A percentile compares a stretch with the other conserved stretches of the same genome.
Conservation (phyloP, 2,888 invertebrate species). For the Zonitis immaculata region DNA sequence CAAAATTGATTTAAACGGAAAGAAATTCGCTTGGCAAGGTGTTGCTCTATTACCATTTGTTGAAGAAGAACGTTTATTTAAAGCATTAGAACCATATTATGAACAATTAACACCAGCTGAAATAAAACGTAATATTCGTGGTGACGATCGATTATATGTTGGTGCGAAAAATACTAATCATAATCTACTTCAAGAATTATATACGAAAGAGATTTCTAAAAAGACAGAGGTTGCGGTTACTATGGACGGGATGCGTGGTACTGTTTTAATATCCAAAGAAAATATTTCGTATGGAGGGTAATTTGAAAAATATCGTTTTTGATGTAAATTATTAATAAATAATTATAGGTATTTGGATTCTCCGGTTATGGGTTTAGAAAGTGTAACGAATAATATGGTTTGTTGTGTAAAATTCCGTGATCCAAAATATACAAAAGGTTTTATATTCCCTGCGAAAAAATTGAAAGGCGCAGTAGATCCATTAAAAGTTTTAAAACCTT, state of each 20-base stretch:
- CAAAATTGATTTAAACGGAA: constrained; percentile 96
- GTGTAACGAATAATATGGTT: constrained; percentile 56
- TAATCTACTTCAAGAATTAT: constrained; percentile 65
- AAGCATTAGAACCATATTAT: constrained; percentile 78
- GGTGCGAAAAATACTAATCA: constrained; percentile 66
- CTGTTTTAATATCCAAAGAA: constrained; percentile 67
- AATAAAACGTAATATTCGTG: constrained; percentile 79
- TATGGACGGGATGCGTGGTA: constrained; percentile 75
- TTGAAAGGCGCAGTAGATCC: constrained; percentile 67
- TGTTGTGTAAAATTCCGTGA: constrained; percentile 71
- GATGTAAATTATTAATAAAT: constrained; percentile 1
- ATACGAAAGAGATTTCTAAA: constrained; percentile 41
- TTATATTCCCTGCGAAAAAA: constrained; percentile 71
- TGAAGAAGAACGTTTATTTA: constrained; percentile 83
- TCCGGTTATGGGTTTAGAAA: constrained; percentile 66
- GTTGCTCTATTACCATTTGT: constrained; percentile 98
- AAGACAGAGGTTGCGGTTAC: constrained; percentile 44
- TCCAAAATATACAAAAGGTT: constrained; percentile 69
- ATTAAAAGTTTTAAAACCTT: constrained; percentile 71
- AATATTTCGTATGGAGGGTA: constrained; percentile 65
- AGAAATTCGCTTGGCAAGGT: constrained; percentile 99
- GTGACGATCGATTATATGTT: constrained; percentile 88
- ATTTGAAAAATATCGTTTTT: too few species aligned
- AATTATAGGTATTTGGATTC: constrained; percentile 57
- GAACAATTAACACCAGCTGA: constrained; percentile 76